Base-by-base conservation (phyloP, 2,888 invertebrate species). In the Glyphotaelius pellucidus region DNA sequence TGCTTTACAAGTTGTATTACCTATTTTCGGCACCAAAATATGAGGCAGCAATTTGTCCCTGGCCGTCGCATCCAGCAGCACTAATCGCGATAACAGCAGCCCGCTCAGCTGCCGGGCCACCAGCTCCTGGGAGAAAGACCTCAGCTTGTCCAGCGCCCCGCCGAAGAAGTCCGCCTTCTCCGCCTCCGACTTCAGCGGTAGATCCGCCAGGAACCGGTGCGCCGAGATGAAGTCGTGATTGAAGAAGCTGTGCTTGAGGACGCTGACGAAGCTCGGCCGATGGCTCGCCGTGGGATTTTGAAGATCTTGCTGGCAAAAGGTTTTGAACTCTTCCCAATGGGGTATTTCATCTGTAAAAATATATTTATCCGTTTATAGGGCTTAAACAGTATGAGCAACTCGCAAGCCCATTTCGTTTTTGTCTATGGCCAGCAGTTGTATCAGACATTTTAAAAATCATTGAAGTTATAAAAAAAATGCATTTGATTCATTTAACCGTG, bases 161-260 rank as follows among this genome's bases (percentile, higher is more conserved):
- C 97, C 96, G 94, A 99, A 99, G 95, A 99, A 99, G 91, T 97
- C 95, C 93, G 97, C 96, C 94, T 98, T 98, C 94, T 98, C 98
- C 90, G 96, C 96, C 94, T 97, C 97, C 91, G 96, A 96, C 95
- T 99, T 98, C 80, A 99, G 94, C 0, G 99, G 98, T 90, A 99
- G 95, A 94, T 98, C 98, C 94, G 97, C 97, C 0, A 99, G 95
- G 95, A 98, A 99, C 93, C 98, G 97, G 94, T 98, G 97, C 94
- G 99, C 98, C 35, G 97, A 96, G 93, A 99, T 97, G 94, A 99
- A 98, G 94, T 98, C 98, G 94, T 98, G 98, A 94, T 97, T 98
- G 94, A 98, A 98, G 95, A 98, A 98, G 86, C 97, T 97, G 95
- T 98, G 98, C 90, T 97, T 95, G 3, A 98, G 95, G 52, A 98